Evolutionary conservation across 2,797 vertebrate genomes (phyloP).

Genomic region (Xyrichtys novacula): DNA sequence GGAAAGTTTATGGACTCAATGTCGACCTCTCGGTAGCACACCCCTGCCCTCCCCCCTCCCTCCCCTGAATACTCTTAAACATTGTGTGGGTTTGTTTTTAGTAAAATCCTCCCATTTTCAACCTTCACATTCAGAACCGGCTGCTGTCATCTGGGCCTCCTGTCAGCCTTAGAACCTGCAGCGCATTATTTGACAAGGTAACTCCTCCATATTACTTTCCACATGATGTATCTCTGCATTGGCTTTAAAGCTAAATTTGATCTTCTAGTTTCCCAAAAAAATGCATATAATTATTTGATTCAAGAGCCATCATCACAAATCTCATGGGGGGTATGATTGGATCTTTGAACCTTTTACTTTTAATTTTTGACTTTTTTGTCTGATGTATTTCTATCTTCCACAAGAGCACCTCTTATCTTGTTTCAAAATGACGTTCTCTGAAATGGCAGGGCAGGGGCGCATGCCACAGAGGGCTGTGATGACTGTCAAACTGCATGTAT

Average conservation of each 20-base stretch:
- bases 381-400: slow-evolving; percentile 45
- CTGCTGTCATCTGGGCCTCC: slow-evolving; percentile 89
- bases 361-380: slow-evolving; percentile 26
- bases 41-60: slow-evolving; percentile 45
- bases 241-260: slow-evolving; percentile 71
- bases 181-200: slow-evolving; percentile 90
- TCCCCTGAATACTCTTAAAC: slow-evolving; percentile 66
- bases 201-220: slow-evolving; percentile 80
- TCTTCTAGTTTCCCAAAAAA: slow-evolving; percentile 22
- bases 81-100: slow-evolving; percentile 82
- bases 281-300: slow-evolving; percentile 43
- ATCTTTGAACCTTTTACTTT: too few species aligned
- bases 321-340: slow-evolving; percentile 43
- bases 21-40: slow-evolving; percentile 55
- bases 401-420: slow-evolving; percentile 45
- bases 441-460: slow-evolving; percentile 65
- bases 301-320: slow-evolving; percentile 59
- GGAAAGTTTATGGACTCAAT: slow-evolving; percentile 36
- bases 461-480: slow-evolving; percentile 75
- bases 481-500: slow-evolving; percentile 75
- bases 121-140: slow-evolving; percentile 89
- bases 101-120: slow-evolving; percentile 84
- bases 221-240: slow-evolving; percentile 75
- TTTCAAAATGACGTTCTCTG: slow-evolving; percentile 32
- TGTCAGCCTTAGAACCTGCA: slow-evolving; percentile 90